Evolutionary conservation across 2,113 vertebrate genomes (phyloP).

Genomic region (Natator depressus): DNA sequence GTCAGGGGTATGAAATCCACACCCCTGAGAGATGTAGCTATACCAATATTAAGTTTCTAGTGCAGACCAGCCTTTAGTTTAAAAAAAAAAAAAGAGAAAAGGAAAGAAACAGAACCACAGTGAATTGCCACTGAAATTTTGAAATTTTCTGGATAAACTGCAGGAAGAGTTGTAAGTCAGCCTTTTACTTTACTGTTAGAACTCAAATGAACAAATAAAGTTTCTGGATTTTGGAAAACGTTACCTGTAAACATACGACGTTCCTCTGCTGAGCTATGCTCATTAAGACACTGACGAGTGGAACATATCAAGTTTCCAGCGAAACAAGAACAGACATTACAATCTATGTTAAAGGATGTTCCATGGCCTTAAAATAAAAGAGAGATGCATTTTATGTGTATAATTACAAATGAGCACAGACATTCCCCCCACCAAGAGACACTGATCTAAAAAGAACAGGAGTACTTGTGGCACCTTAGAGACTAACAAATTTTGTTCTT

Average conservation of each 20-base stretch:
- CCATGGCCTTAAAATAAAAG: constrained; percentile 85
- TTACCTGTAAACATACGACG: constrained; percentile 87
- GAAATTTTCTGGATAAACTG: neutral
- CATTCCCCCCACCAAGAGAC: neutral
- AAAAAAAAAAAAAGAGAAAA: neutral
- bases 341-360: constrained; percentile 87
- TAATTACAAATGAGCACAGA: neutral
- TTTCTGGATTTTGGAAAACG: neutral
- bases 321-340: constrained; percentile 92
- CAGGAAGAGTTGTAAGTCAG: neutral
- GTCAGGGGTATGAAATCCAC: neutral
- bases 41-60: neutral
- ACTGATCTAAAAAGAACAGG: neutral
- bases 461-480: too few relatives aligned
- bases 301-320: constrained; percentile 91
- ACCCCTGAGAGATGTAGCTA: neutral
- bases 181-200: neutral
- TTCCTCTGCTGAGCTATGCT: constrained; percentile 84
- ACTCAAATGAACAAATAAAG: neutral
- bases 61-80: neutral
- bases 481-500: too few relatives aligned
- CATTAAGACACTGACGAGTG: constrained; percentile 84
- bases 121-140: neutral
- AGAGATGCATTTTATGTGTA: neutral
- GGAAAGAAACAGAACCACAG: neutral